These are phyloP conservation scores for Psilopsiagon aurifrons DNA, from an alignment of 2,113 vertebrate genomes.

Conservation along the genomic window DNA sequence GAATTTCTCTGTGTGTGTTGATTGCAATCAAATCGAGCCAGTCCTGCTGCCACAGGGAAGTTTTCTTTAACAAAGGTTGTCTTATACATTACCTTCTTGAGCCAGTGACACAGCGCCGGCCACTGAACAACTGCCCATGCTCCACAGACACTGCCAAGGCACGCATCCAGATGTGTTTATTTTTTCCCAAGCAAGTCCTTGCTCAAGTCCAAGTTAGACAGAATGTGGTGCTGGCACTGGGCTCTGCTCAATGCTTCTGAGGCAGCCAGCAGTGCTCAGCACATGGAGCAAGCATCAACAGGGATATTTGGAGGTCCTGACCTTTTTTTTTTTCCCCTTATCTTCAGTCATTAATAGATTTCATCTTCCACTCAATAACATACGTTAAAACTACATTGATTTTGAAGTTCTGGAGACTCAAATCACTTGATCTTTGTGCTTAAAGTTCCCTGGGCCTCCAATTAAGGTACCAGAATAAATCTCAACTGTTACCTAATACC, in stretches of 20 bases:
- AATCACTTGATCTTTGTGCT: conserved; percentile 37
- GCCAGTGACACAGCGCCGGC: background rate
- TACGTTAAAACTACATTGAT: conserved; percentile 37
- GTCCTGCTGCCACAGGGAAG: background rate
- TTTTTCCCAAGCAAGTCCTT: background rate
- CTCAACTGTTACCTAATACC: background rate
- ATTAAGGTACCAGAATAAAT: conserved; percentile 30
- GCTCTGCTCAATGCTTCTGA: background rate
- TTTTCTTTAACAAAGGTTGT: background rate
- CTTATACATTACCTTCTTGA: background rate
- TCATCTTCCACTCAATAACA: conserved; percentile 45
- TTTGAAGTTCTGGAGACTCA: conserved; percentile 25
- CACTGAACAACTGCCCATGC: background rate
- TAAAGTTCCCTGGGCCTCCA: conserved; percentile 7
- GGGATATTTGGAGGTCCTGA: background rate
- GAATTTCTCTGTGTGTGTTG: background rate
- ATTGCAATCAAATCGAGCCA: background rate
- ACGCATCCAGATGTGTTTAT: background rate
- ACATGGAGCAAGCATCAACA: background rate
- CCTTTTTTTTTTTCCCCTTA: background rate
- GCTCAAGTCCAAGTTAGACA: background rate
- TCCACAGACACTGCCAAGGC: background rate
- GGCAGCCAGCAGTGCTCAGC: background rate
- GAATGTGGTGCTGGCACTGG: background rate
- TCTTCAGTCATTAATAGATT: conserved; percentile 31